Evolutionary conservation across 2,797 vertebrate genomes (phyloP).

Genomic region (Gadopsis bispinosus): DNA sequence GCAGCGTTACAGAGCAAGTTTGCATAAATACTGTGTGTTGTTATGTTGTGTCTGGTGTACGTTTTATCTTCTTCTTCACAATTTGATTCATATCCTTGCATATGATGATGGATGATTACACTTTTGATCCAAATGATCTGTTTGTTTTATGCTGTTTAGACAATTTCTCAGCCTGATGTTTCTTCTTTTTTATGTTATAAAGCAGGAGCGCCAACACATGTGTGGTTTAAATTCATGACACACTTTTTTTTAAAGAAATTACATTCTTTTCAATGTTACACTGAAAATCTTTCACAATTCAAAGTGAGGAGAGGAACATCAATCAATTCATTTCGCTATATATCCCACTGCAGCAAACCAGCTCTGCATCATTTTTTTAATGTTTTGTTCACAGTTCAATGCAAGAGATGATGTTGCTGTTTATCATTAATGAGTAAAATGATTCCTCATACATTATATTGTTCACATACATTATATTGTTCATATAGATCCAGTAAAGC

Average conservation of each 20-base stretch:
- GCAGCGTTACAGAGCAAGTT: not conserved
- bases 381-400: not conserved
- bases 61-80: too few species aligned
- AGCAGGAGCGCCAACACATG: not conserved
- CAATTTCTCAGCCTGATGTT: not conserved
- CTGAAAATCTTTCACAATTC: not conserved
- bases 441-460: not conserved
- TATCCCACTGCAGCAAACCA: not conserved
- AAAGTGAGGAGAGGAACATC: not conserved
- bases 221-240: not conserved
- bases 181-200: not conserved
- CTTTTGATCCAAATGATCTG: too few species aligned
- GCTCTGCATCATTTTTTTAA: not conserved
- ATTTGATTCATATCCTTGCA: not conserved
- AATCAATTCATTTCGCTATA: not conserved
- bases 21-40: too few species aligned
- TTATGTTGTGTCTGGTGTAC: too few species aligned
- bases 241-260: not conserved
- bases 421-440: not conserved
- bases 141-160: not conserved
- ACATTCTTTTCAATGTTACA: not conserved
- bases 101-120: not conserved
- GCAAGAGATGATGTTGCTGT: not conserved
- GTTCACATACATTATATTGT: not conserved
- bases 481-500: not conserved